Conservation (phyloP, 2,797 vertebrate species). For the Adelosebastes latens region DNA sequence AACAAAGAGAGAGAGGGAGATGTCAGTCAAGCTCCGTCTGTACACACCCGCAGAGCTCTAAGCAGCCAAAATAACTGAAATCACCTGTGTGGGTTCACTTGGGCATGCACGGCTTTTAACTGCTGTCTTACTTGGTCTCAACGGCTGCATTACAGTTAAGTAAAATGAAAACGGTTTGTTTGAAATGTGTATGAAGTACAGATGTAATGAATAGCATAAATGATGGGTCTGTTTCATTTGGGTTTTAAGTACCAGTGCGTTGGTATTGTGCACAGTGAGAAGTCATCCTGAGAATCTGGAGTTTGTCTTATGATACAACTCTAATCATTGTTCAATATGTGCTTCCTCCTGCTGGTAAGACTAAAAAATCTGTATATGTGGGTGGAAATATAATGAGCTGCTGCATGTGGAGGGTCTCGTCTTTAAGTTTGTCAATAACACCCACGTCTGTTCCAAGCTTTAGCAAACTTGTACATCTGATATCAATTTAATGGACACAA, state of each 20-base stretch:
- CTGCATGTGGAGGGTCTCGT: neutral
- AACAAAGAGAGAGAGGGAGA: neutral
- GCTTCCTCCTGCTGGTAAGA: neutral
- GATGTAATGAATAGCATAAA: neutral
- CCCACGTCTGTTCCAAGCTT: neutral
- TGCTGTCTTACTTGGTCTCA: neutral
- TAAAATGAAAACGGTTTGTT: no score
- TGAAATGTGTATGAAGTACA: no score
- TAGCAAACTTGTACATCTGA: neutral
- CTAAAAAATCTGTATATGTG: neutral
- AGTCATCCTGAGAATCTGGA: neutral
- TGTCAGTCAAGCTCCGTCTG: neutral
- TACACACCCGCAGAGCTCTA: neutral
- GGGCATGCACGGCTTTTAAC: neutral
- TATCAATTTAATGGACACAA: neutral
- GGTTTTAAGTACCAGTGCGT: neutral
- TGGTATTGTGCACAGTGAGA: neutral
- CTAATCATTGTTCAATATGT: neutral
- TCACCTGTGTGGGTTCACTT: neutral
- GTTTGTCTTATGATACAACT: neutral
- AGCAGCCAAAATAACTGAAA: neutral
- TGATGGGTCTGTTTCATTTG: neutral
- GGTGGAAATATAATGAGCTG: neutral
- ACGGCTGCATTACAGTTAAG: neutral
- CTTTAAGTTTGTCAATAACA: neutral